Percentiles rank a stretch among this genome's conserved stretches.
Evolutionary conservation across 2,797 vertebrate species (phyloP).

Genomic region (Anguilla anguilla): DNA sequence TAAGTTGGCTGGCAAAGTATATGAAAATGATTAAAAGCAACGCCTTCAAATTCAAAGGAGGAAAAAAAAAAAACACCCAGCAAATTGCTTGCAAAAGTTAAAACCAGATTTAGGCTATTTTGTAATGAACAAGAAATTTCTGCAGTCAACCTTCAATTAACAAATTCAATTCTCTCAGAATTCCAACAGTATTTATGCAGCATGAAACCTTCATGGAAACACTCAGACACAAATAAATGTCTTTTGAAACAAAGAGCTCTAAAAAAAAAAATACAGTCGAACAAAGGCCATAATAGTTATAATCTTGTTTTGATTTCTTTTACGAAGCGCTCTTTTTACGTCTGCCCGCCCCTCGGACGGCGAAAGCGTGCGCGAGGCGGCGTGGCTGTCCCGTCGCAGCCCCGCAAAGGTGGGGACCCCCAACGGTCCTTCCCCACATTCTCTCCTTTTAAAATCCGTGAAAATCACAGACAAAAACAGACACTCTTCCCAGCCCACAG

Average conservation of each 20-base stretch:
- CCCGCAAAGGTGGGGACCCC: conserved; percentile 40
- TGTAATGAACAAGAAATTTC: too few species aligned
- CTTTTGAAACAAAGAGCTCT: neutral
- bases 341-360: conserved; percentile 7
- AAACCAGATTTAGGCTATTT: too few species aligned
- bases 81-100: too few species aligned
- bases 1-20: too few species aligned
- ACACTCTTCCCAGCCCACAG: conserved; percentile 47
- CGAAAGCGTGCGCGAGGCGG: conserved; percentile 3
- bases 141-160: too few species aligned
- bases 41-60: too few species aligned
- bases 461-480: conserved; percentile 60
- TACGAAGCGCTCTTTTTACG: neutral
- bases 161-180: too few species aligned
- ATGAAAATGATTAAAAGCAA: too few species aligned
- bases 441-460: conserved; percentile 54
- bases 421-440: conserved; percentile 49
- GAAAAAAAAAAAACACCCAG: too few species aligned
- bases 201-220: too few species aligned
- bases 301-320: neutral
- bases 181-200: too few species aligned
- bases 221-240: neutral
- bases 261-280: neutral
- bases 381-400: conserved; percentile 7
- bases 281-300: neutral